phyloP scores from a whole-genome alignment of 1,140 invertebrate species.

The Periplaneta americana region DNA sequence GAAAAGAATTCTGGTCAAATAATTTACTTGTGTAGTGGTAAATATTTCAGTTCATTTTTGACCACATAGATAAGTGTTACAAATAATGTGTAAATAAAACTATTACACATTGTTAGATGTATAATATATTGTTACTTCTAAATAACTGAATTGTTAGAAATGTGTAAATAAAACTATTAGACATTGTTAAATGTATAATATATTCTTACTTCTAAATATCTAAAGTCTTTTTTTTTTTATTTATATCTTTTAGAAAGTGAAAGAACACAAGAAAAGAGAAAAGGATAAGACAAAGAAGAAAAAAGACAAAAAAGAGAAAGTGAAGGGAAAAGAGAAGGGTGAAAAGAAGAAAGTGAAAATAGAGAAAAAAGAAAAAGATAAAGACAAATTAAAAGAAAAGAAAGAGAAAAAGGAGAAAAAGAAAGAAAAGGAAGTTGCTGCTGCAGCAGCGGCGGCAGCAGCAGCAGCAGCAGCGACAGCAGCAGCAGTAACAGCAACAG shows the following conservation, averaged over 20 bases:
- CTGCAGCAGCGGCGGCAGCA: not conserved
- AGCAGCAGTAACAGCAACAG: not conserved
- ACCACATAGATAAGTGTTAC: too few species aligned
- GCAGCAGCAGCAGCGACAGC: too few species aligned
- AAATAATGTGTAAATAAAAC: too few species aligned
- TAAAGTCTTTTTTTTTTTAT: constrained; percentile 13
- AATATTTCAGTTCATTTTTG: too few species aligned
- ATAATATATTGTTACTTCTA: too few species aligned
- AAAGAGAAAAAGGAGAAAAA: constrained; percentile 27
- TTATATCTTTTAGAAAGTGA: constrained; percentile 22
- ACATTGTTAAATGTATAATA: too few species aligned
- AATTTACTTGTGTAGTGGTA: too few species aligned
- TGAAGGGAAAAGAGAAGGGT: constrained; percentile 24
- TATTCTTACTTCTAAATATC: too few species aligned
- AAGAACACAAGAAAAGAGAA: constrained; percentile 24
- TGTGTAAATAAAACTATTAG: too few species aligned
- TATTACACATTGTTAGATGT: too few species aligned
- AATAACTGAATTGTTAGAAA: too few species aligned
- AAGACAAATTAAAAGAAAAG: constrained; percentile 27
- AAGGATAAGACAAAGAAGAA: constrained; percentile 25
- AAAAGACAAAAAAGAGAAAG: constrained; percentile 23
- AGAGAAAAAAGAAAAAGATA: constrained; percentile 25
- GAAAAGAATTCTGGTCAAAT: too few species aligned
- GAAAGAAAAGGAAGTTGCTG: constrained; percentile 23
- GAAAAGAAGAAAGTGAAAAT: constrained; percentile 20